Evolutionary conservation across 2,113 vertebrate species (phyloP).

Genomic region (Hymenochirus boettgeri): DNA sequence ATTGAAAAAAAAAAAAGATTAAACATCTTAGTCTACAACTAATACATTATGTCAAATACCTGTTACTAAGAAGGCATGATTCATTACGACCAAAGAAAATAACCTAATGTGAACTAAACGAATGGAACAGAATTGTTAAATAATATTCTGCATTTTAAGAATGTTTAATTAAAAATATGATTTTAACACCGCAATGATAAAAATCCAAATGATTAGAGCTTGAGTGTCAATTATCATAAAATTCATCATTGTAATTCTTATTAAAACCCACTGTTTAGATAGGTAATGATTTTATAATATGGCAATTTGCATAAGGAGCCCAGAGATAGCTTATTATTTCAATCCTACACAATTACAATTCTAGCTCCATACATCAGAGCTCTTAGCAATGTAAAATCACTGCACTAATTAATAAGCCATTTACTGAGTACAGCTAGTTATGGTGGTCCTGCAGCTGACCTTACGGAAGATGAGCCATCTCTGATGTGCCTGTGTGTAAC

Average conservation of each 20-base stretch:
- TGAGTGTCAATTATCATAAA: constrained; percentile 99
- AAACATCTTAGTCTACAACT: constrained; percentile 58
- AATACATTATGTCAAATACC: constrained; percentile 56
- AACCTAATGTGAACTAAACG: constrained; percentile 61
- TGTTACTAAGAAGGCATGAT: constrained; percentile 51
- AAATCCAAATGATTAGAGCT: constrained; percentile 89
- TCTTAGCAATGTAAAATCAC: constrained; percentile 96
- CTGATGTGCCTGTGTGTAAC: constrained; percentile 97
- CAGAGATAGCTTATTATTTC: constrained; percentile 97
- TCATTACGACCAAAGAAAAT: constrained; percentile 64
- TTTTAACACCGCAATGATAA: constrained; percentile 87
- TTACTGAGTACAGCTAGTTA: constrained; percentile 96
- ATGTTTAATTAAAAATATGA: constrained; percentile 94
- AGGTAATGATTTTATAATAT: constrained; percentile 99
- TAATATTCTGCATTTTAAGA: constrained; percentile 83
- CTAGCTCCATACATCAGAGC: constrained; percentile 97
- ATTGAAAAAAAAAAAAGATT: constrained; percentile 51
- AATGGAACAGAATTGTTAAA: constrained; percentile 64
- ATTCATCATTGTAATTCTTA: constrained; percentile 99
- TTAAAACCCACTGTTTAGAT: constrained; percentile 97
- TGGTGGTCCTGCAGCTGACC: constrained; percentile 94
- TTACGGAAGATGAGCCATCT: constrained; percentile 87
- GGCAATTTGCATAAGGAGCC: constrained; percentile 99
- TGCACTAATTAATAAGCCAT: constrained; percentile 99
- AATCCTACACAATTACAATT: constrained; percentile 95